A percentile compares a stretch with the other conserved stretches of the same genome.
phyloP scores from a whole-genome alignment of 2,113 vertebrate species.

The Hydrochoerus hydrochaeris region DNA sequence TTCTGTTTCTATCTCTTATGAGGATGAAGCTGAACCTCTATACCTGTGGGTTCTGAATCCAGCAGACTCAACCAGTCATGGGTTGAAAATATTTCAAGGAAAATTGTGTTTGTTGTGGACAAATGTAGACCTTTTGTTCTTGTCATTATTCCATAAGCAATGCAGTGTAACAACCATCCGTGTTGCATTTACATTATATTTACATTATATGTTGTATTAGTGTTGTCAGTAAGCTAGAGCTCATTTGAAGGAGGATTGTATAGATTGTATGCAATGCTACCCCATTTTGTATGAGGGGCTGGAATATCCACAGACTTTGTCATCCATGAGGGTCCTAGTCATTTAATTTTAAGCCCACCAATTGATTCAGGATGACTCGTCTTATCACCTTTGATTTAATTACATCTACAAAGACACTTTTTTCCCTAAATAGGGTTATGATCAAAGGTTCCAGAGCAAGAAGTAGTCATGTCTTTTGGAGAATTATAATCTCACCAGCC shows the following conservation, averaged over 20 bases:
- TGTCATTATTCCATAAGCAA: neutral
- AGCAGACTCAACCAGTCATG: neutral
- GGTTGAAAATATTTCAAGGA: neutral
- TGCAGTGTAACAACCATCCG: neutral
- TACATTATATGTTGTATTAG: too few relatives aligned
- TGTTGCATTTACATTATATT: neutral
- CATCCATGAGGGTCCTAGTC: neutral
- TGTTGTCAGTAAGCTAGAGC: neutral
- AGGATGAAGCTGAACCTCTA: neutral
- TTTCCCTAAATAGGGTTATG: neutral
- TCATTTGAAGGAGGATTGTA: neutral
- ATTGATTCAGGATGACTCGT: neutral
- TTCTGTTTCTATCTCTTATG: neutral
- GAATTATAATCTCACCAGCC: neutral
- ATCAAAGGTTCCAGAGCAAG: neutral
- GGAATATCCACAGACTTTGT: neutral
- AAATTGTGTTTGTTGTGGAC: neutral
- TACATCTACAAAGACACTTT: neutral
- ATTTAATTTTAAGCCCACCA: neutral
- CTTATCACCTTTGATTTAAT: constrained; percentile 5
- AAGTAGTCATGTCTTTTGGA: neutral
- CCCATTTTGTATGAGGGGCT: neutral
- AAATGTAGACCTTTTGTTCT: neutral
- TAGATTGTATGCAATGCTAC: neutral
- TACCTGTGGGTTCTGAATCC: neutral